phyloP scores from a whole-genome alignment of 2,888 invertebrate species.

The Melinaea menophilus region DNA sequence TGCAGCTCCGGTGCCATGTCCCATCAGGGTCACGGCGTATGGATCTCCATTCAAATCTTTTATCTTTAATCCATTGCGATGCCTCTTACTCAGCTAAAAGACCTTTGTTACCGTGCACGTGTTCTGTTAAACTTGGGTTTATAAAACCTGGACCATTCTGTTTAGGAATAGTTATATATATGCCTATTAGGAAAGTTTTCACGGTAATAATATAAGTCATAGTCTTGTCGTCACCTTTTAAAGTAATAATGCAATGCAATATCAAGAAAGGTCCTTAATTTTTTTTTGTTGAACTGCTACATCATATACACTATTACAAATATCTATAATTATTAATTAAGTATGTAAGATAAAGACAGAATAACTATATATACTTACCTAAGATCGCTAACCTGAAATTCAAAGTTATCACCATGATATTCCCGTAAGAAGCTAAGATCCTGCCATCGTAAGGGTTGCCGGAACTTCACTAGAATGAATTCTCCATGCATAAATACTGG shows the following conservation, averaged over 20 bases:
- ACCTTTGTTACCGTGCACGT: constrained; percentile 92
- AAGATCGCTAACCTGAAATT: constrained; percentile 90
- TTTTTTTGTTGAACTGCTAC: no score
- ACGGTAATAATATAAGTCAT: no score
- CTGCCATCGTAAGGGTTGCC: constrained; percentile 98
- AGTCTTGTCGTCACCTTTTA: no score
- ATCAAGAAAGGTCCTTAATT: no score
- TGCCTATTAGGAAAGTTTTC: no score
- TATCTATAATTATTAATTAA: no score
- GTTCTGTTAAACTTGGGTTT: constrained; percentile 85
- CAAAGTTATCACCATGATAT: constrained; percentile 89
- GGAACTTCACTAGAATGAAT: constrained; percentile 97
- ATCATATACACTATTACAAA: no score
- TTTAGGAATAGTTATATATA: no score
- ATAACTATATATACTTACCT: constrained; percentile 71
- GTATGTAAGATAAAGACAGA: not conserved
- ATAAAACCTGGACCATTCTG: constrained; percentile 81
- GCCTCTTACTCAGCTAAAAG: constrained; percentile 96
- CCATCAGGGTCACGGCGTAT: constrained; percentile 91
- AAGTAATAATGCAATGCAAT: no score
- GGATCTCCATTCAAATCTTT: constrained; percentile 95
- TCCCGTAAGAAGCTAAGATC: constrained; percentile 93
- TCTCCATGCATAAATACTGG: constrained; percentile 95
- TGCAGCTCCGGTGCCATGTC: constrained; percentile 97
- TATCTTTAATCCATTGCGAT: constrained; percentile 95